A percentile compares a stretch with the other conserved stretches of the same genome.
These are phyloP conservation scores for Beris morrisii DNA, from an alignment of 2,888 invertebrate species.

Conservation along the genomic window DNA sequence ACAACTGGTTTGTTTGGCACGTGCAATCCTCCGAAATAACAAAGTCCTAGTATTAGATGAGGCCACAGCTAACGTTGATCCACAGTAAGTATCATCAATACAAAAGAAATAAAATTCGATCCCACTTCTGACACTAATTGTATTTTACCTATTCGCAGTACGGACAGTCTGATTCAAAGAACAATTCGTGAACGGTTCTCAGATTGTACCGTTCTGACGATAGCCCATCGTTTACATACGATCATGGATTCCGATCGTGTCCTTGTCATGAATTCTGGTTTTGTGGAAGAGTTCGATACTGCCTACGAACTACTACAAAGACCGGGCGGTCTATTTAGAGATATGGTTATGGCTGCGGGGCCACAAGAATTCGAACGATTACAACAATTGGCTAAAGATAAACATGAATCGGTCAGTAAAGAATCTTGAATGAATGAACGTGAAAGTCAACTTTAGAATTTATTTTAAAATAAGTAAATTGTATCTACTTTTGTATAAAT, in stretches of 20 bases:
- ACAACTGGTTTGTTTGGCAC: conserved; percentile 77
- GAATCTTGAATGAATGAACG: conserved; percentile 17
- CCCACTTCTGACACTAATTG: too few species aligned
- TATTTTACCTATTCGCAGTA: conserved; percentile 48
- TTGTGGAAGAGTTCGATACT: conserved; percentile 67
- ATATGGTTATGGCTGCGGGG: conserved; percentile 69
- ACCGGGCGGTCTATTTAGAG: conserved; percentile 61
- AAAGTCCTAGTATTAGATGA: conserved; percentile 73
- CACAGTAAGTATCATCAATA: conserved; percentile 47
- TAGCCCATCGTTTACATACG: conserved; percentile 83
- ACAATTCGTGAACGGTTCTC: conserved; percentile 74
- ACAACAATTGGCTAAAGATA: conserved; percentile 37
- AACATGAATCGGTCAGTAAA: conserved; percentile 35
- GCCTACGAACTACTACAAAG: conserved; percentile 64
- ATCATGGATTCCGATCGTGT: conserved; percentile 86
- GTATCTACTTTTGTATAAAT: too few species aligned
- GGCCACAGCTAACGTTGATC: conserved; percentile 68
- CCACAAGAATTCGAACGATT: conserved; percentile 41
- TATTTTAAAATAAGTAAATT: too few species aligned
- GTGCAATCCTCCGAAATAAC: conserved; percentile 78
- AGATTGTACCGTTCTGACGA: conserved; percentile 79
- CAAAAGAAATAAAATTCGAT: background rate
- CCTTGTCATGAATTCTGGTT: conserved; percentile 77
- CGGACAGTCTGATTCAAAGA: conserved; percentile 76
- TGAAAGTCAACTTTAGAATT: too few species aligned